These are phyloP conservation scores for Parnassius mnemosyne DNA, from an alignment of 2,888 invertebrate genomes.

Conservation along the genomic window DNA sequence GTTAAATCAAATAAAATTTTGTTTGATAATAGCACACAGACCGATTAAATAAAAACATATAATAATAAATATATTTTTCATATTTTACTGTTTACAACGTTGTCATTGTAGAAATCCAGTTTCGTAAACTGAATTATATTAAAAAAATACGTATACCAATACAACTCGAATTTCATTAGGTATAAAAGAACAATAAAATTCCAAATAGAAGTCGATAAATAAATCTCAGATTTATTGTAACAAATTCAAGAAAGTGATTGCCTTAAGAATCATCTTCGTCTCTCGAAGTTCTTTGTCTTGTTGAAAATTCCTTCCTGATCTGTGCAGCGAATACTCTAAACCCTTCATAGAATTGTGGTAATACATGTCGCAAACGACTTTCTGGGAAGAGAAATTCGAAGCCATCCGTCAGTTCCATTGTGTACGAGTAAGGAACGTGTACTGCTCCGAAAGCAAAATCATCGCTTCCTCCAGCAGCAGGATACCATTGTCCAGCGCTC, in stretches of 20 bases:
- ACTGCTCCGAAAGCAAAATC: conserved; percentile 81
- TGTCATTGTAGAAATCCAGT: conserved; percentile 2
- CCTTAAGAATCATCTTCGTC: not conserved
- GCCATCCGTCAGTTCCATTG: conserved; percentile 81
- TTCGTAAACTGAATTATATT: not conserved
- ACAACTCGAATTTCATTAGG: not conserved
- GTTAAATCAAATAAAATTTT: not conserved
- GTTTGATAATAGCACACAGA: conserved; percentile 15
- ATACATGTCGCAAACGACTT: conserved; percentile 39
- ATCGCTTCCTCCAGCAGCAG: conserved; percentile 83
- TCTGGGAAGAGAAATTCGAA: conserved; percentile 85
- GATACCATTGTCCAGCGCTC: conserved; percentile 79
- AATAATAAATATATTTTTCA: conserved; percentile 6
- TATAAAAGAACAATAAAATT: conserved; percentile 12
- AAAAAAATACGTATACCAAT: conserved; percentile 6
- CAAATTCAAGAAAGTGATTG: not conserved
- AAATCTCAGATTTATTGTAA: conserved; percentile 13
- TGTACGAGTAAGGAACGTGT: conserved; percentile 79
- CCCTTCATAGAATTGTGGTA: conserved; percentile 67
- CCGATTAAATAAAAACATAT: conserved; percentile 29
- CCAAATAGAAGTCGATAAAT: conserved; percentile 18
- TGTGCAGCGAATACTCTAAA: conserved; percentile 55
- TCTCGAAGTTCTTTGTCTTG: not conserved
- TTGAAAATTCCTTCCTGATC: conserved; percentile 54
- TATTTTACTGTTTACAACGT: not conserved